Evolutionary conservation across 2,888 invertebrate species (phyloP), one percentile per base, ranked within the genome.

Genomic region (Dryomyza anilis): DNA sequence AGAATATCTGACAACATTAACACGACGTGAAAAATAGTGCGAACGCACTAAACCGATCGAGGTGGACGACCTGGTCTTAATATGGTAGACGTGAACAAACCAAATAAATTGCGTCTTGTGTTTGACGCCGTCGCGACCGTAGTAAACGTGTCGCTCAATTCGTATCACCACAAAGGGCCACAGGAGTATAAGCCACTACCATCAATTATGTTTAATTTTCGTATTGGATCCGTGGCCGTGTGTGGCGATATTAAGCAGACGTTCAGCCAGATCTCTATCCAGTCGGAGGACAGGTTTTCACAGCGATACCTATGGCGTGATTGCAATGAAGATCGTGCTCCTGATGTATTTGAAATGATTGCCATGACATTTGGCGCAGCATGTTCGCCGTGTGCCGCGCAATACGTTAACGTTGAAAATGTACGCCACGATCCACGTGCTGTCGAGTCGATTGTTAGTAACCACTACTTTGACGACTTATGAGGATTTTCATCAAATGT

Each of bases 261-360:
- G 21, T 21, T 19, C 63, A 65, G n/a, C n/a, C 67, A 2, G 8
- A 27, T 0, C 50, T 67, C 4, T 59, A 16, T 14, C 66, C 48
- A 16, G 59, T 39, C 64, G 1, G 68, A 73, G 50, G 77, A 79
- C 58, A 73, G 75, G 68, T 61, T 74, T 56, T 73, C 75, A 0
- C 74, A 77, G 57, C 64, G 78, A 1, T 76, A 78, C 66, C 56
- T 78, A 3, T 80, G 76, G 76, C 65, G 76, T 19, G 50, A 64
- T 53, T 56, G 21, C 43, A 50, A 65, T 8, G 30, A 21, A 50
- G 25, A 27, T 14, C 14, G 8, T 10, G 29, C 27, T 14, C 63
- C 63, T 19, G 62, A 69, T 27, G 53, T 65, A 7, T 70, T 65
- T 30, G 67, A 68, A 53, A 70, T 70, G 68, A n/a, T 33, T 3